Conservation (phyloP, 2,797 vertebrate genomes). For the Sebastes vulpes region DNA sequence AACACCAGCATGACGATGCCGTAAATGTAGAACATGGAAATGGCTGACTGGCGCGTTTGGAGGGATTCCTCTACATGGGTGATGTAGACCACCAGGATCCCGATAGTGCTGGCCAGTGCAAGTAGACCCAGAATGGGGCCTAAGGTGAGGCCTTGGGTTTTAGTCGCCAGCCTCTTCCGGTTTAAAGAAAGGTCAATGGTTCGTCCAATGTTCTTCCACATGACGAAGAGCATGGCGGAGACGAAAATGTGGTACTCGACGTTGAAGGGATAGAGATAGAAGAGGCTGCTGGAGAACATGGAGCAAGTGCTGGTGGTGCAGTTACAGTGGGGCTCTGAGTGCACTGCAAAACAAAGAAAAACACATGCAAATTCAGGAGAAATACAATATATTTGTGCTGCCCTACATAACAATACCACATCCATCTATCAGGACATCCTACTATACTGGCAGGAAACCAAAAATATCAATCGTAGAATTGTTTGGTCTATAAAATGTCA, state of each 20-base stretch:
- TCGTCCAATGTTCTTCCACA: constrained; percentile 98
- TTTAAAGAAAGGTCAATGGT: constrained; percentile 86
- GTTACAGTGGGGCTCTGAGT: constrained; percentile 89
- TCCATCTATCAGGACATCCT: background rate
- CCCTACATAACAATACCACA: background rate
- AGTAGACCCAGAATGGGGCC: constrained; percentile 90
- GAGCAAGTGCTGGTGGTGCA: constrained; percentile 91
- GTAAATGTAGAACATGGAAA: constrained; percentile 94
- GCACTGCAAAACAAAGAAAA: constrained; percentile 80
- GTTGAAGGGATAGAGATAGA: constrained; percentile 97
- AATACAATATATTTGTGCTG: background rate
- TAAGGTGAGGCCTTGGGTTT: constrained; percentile 80
- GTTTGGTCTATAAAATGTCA: too few species aligned
- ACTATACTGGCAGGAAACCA: background rate
- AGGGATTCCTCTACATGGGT: constrained; percentile 89
- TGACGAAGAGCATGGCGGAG: constrained; percentile 94
- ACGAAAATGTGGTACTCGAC: constrained; percentile 98
- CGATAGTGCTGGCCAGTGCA: constrained; percentile 91
- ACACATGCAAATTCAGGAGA: constrained; percentile 17
- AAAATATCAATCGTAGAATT: background rate
- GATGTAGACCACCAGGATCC: constrained; percentile 92
- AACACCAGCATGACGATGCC: constrained; percentile 88
- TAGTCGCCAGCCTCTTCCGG: constrained; percentile 82
- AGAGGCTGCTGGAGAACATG: constrained; percentile 91
- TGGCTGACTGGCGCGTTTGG: constrained; percentile 87